Conservation (phyloP, 2,797 vertebrate species). For the Pseudotriccus pelzelni region DNA sequence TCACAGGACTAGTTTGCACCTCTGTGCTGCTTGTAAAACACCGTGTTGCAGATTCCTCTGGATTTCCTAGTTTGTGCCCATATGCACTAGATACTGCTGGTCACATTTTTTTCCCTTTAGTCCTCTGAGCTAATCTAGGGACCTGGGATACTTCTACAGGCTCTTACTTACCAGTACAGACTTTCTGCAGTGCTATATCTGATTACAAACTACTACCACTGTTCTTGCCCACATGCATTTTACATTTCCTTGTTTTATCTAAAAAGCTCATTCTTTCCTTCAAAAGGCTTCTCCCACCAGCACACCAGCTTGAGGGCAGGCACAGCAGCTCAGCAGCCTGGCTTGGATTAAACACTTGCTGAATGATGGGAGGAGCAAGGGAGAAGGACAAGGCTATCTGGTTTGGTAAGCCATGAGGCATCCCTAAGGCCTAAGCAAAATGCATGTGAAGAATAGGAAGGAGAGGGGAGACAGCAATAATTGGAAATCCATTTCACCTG, state of each 20-base stretch:
- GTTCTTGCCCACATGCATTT: background rate
- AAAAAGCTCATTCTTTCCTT: conserved; percentile 48
- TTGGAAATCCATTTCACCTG: background rate
- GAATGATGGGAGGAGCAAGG: conserved; percentile 7
- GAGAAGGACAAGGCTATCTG: conserved; percentile 29
- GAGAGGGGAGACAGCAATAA: background rate
- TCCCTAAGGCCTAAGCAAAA: background rate
- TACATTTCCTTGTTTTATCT: conserved; percentile 25
- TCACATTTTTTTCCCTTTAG: conserved; percentile 46
- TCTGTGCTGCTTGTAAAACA: conserved; percentile 65
- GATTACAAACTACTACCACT: background rate
- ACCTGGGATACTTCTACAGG: conserved; percentile 15
- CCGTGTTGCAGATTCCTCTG: conserved; percentile 63
- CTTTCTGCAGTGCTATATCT: conserved; percentile 24
- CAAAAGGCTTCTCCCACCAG: conserved; percentile 42
- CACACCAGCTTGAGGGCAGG: conserved; percentile 10
- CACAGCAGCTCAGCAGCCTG: conserved; percentile 24
- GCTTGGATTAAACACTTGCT: conserved; percentile 15
- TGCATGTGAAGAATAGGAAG: background rate
- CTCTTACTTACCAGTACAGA: background rate
- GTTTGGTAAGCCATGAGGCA: background rate
- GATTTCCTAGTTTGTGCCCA: conserved; percentile 52
- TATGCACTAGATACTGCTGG: background rate
- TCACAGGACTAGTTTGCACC: conserved; percentile 76
- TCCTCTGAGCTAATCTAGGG: conserved; percentile 43